phyloP scores from a whole-genome alignment of 2,797 vertebrate species.

The Phylloscopus collybita region DNA sequence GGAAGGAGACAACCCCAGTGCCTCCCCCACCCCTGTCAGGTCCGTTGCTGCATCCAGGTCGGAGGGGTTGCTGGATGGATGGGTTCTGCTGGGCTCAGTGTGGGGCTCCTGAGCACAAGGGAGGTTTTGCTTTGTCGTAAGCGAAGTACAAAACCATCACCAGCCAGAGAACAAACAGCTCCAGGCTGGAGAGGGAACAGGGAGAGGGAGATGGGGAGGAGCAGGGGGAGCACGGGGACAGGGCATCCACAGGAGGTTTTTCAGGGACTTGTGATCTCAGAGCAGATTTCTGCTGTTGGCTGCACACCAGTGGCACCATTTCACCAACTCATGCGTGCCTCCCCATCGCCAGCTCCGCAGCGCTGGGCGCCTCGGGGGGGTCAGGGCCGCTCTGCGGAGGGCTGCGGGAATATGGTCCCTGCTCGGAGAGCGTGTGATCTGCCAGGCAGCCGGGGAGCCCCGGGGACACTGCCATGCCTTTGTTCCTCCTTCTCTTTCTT shows the following conservation, averaged over 20 bases:
- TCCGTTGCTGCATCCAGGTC: fast-evolving
- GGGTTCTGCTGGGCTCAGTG: not conserved
- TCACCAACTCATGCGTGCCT: not conserved
- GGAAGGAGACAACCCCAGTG: not conserved
- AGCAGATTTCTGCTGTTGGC: not conserved
- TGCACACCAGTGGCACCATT: slow-evolving; percentile 6
- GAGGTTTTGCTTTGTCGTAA: not conserved
- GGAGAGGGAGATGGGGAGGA: not conserved
- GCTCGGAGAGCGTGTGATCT: not conserved
- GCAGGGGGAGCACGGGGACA: not conserved
- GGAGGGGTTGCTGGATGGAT: not conserved
- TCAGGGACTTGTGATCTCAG: not conserved
- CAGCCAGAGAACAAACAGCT: slow-evolving; percentile 50
- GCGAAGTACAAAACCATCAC: slow-evolving; percentile 3
- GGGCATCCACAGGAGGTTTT: not conserved
- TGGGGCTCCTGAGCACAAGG: not conserved
- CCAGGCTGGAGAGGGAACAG: slow-evolving; percentile 11
- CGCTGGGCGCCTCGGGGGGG: not conserved
- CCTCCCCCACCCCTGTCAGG: not conserved
- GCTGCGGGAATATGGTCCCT: slow-evolving; percentile 9
- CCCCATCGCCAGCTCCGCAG: not conserved
- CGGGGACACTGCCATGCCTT: slow-evolving; percentile 29
- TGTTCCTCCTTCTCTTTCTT: slow-evolving; percentile 60
- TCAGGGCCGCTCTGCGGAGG: not conserved
- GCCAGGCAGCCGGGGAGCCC: slow-evolving; percentile 29